These are phyloP conservation scores for Eristalinus aeneus DNA, from an alignment of 2,888 invertebrate species.

Conservation along the genomic window DNA sequence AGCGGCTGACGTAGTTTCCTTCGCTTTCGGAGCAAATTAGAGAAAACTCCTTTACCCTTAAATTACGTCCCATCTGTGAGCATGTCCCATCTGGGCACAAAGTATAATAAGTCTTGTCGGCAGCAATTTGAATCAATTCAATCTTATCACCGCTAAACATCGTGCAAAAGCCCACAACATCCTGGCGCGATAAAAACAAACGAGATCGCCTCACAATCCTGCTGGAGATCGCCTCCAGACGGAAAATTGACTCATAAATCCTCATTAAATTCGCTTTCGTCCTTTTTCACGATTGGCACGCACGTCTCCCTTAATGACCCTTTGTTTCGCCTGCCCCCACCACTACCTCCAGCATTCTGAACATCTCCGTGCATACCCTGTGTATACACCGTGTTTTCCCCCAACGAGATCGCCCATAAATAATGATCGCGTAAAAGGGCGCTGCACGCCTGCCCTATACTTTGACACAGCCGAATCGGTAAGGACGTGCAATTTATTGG, in stretches of 20 bases:
- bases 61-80: conserved; percentile 2
- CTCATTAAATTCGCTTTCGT: conserved; percentile 50
- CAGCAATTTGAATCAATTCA: conserved; percentile 44
- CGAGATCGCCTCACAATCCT: conserved; percentile 20
- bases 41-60: neutral
- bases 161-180: conserved; percentile 12
- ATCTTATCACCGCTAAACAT: conserved; percentile 30
- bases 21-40: neutral
- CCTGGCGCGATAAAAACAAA: conserved; percentile 25
- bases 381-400: conserved; percentile 41
- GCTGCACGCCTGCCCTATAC: conserved; percentile 41
- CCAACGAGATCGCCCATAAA: conserved; percentile 52
- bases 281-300: conserved; percentile 44
- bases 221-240: neutral
- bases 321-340: conserved; percentile 24
- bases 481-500: conserved; percentile 58
- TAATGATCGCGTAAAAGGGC: conserved; percentile 55
- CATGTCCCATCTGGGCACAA: conserved; percentile 4
- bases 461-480: conserved; percentile 53
- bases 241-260: conserved; percentile 60
- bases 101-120: conserved; percentile 11
- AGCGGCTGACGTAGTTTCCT: neutral
- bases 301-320: conserved; percentile 45
- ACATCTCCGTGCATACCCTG: conserved; percentile 16
- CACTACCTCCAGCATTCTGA: neutral